phyloP scores from a whole-genome alignment of 2,797 vertebrate species.

The Sylvilagus floridanus region DNA sequence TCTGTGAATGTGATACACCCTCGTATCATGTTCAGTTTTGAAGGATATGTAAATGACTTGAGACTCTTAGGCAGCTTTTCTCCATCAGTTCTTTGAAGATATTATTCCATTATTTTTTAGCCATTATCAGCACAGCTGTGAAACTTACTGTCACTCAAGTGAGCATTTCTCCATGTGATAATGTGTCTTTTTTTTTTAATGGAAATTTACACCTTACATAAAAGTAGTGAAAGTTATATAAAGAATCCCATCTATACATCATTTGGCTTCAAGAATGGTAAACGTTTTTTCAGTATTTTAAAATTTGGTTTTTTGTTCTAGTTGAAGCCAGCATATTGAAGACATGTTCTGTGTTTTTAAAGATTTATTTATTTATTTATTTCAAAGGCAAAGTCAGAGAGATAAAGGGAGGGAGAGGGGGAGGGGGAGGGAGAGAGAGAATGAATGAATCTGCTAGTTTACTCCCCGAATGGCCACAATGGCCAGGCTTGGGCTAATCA shows the following conservation, averaged over 20 bases:
- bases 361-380: too few relatives aligned
- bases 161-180: background rate
- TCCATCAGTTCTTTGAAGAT: background rate
- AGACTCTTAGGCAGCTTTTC: slow-evolving; percentile 3
- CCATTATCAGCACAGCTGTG: background rate
- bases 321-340: background rate
- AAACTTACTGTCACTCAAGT: background rate
- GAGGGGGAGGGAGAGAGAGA: too few relatives aligned
- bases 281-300: background rate
- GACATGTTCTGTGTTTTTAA: too few relatives aligned
- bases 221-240: background rate
- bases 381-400: too few relatives aligned
- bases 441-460: too few relatives aligned
- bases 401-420: too few relatives aligned
- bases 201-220: background rate
- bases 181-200: background rate
- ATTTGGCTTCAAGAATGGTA: background rate
- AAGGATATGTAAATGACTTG: background rate
- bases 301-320: background rate
- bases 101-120: background rate
- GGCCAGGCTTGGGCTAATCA: too few relatives aligned
- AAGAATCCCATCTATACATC: background rate
- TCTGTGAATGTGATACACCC: background rate
- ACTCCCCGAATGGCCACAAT: too few relatives aligned
- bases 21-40: background rate